Conservation (phyloP, 2,888 invertebrate species). For the Ceriagrion tenellum region DNA sequence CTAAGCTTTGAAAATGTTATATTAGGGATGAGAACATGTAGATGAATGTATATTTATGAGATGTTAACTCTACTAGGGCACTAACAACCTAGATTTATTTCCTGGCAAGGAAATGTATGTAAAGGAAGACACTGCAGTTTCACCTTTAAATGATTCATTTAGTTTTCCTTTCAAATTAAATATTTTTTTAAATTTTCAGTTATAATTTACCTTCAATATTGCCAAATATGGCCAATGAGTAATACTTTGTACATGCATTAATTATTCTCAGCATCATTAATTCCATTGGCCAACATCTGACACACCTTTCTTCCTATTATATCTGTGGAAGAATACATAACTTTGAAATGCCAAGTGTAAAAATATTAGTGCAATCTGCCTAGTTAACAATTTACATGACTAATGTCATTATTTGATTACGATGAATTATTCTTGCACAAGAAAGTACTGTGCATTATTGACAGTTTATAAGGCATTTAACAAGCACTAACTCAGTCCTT, state of each 20-base stretch:
- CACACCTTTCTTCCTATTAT: neutral
- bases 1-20: no score
- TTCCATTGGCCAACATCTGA: neutral
- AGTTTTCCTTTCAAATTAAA: neutral
- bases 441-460: neutral
- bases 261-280: neutral
- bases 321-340: neutral
- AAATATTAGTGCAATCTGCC: conserved; percentile 28
- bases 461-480: conserved; percentile 2
- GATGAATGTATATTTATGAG: no score
- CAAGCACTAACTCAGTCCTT: neutral
- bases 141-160: neutral
- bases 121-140: neutral
- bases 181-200: no score
- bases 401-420: neutral
- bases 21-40: no score
- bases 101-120: neutral
- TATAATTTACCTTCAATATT: neutral
- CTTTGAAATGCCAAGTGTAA: neutral
- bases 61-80: neutral
- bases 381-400: neutral
- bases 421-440: neutral
- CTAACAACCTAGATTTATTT: neutral
- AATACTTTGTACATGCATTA: neutral
- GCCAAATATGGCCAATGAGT: neutral